A percentile compares a stretch with the other conserved stretches of the same genome.
Evolutionary conservation across 2,797 vertebrate genomes (phyloP).

Genomic region (Sphaeramia orbicularis): DNA sequence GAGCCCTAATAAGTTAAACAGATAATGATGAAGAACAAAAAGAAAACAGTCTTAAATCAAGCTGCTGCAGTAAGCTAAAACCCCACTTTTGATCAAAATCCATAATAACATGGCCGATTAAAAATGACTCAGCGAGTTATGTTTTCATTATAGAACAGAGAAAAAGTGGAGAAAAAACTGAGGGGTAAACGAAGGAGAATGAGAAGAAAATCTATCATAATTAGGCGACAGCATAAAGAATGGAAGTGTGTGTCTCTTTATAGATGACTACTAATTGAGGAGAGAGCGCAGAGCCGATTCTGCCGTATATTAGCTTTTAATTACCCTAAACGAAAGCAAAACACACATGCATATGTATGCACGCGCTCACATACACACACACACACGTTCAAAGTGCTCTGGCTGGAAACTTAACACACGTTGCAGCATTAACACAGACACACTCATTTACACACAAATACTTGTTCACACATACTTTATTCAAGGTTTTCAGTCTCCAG

Average conservation of each 20-base stretch:
- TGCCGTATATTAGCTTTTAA: slow-evolving; percentile 80
- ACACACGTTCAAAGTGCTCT: background rate
- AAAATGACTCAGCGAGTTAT: slow-evolving; percentile 73
- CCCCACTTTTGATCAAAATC: slow-evolving; percentile 64
- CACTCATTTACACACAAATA: slow-evolving; percentile 11
- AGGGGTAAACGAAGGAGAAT: slow-evolving; percentile 67
- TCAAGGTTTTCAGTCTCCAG: slow-evolving; percentile 66
- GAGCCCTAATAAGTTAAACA: slow-evolving; percentile 66
- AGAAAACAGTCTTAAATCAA: slow-evolving; percentile 67
- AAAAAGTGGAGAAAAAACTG: slow-evolving; percentile 33
- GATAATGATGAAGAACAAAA: slow-evolving; percentile 67
- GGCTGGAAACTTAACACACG: slow-evolving; percentile 2
- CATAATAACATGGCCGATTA: slow-evolving; percentile 68
- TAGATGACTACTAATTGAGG: slow-evolving; percentile 77
- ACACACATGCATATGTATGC: slow-evolving; percentile 42
- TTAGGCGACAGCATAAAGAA: slow-evolving; percentile 70
- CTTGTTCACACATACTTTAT: slow-evolving; percentile 44
- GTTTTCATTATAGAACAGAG: slow-evolving; percentile 66
- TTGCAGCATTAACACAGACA: slow-evolving; percentile 9
- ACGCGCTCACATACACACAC: background rate
- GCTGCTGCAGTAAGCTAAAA: slow-evolving; percentile 50
- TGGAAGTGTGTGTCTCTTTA: slow-evolving; percentile 67
- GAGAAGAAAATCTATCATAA: slow-evolving; percentile 76
- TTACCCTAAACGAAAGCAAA: slow-evolving; percentile 74
- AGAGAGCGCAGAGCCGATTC: slow-evolving; percentile 68